Evolutionary conservation across 2,888 invertebrate species (phyloP).

Genomic region (Leptinotarsa rubiginosa): DNA sequence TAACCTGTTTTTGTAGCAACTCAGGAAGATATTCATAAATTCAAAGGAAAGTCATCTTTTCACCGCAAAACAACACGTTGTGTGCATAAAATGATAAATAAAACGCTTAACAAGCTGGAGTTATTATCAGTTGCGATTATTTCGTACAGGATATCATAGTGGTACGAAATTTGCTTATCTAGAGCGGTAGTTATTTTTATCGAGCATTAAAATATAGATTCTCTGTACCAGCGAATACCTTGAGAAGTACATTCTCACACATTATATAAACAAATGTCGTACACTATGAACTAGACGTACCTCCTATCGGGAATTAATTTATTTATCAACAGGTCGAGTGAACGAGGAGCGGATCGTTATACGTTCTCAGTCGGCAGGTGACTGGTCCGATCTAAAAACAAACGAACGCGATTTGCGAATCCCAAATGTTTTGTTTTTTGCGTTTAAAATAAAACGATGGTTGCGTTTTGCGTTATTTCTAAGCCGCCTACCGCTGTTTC

Average conservation of each 20-base stretch:
- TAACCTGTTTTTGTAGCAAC: conserved; percentile 58
- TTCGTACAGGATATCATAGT: conserved; percentile 44
- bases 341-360: neutral
- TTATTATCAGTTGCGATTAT: conserved; percentile 47
- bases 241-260: conserved; percentile 26
- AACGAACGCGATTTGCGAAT: conserved; percentile 12
- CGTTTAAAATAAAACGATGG: conserved; percentile 11
- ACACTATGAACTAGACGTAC: conserved; percentile 16
- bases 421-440: conserved; percentile 19
- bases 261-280: conserved; percentile 8
- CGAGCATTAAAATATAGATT: conserved; percentile 29
- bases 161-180: conserved; percentile 47
- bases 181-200: conserved; percentile 42
- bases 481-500: neutral
- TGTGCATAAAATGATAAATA: conserved; percentile 43
- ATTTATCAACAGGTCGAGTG: conserved; percentile 1
- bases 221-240: conserved; percentile 19
- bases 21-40: conserved; percentile 57
- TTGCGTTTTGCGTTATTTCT: conserved; percentile 12
- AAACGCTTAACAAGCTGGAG: conserved; percentile 46
- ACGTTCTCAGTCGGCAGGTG: conserved; percentile 18
- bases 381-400: conserved; percentile 19
- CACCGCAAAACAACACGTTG: conserved; percentile 41
- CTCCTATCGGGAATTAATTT: conserved; percentile 15
- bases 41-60: conserved; percentile 48